Percentiles rank a stretch among this genome's conserved stretches.
Evolutionary conservation across 2,113 vertebrate species (phyloP).

Genomic region (Cygnus buccinator): DNA sequence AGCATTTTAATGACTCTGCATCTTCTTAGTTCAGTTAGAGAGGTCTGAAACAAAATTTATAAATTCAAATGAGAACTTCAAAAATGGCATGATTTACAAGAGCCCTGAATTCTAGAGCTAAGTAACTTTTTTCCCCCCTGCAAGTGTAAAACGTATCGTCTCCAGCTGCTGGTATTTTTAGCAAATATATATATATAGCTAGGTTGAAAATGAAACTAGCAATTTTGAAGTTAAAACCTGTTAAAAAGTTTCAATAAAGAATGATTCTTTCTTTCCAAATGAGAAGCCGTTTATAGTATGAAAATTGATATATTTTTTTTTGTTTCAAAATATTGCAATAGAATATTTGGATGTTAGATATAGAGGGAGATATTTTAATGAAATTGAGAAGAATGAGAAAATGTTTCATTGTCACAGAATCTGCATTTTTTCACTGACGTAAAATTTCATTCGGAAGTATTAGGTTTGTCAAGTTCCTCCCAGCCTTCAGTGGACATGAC

Average conservation of each 20-base stretch:
- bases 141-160: not conserved
- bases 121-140: not conserved
- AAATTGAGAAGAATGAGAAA: not conserved
- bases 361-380: not conserved
- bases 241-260: not conserved
- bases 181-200: not conserved
- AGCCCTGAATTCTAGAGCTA: constrained; percentile 14
- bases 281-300: not conserved
- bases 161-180: constrained; percentile 27
- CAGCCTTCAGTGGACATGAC: not conserved
- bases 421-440: not conserved
- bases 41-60: not conserved
- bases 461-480: not conserved
- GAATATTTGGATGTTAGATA: not conserved
- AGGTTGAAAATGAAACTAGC: constrained; percentile 4
- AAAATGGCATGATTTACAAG: constrained; percentile 6
- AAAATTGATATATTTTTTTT: not conserved
- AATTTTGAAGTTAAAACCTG: constrained; percentile 13
- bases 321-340: not conserved
- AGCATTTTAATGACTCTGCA: not conserved
- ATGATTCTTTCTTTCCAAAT: not conserved
- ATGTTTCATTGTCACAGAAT: not conserved
- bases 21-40: not conserved
- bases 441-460: not conserved
- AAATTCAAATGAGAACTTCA: not conserved